Percentiles rank a stretch among this genome's conserved stretches.
phyloP scores from a whole-genome alignment of 2,797 vertebrate species.

The Epinephelus awoara region DNA sequence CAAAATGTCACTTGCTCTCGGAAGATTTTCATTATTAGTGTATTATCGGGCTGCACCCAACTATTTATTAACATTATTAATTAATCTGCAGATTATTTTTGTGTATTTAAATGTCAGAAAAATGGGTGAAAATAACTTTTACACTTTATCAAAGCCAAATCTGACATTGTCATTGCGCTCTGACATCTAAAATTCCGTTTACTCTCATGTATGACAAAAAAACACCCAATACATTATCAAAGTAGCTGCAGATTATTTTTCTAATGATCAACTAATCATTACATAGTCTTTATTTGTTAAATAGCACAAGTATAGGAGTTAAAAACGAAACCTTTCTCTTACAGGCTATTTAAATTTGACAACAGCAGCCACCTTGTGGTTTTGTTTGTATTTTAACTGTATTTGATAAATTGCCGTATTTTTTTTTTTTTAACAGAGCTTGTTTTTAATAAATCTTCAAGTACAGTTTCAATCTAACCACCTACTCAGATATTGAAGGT shows the following conservation, averaged over 20 bases:
- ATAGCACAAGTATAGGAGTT: background rate
- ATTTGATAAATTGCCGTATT: background rate
- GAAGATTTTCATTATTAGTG: background rate
- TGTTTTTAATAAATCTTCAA: slow-evolving; percentile 15
- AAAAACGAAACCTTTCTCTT: background rate
- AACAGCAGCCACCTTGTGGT: background rate
- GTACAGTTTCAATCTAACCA: slow-evolving; percentile 16
- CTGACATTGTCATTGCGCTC: background rate
- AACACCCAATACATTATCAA: background rate
- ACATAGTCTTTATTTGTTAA: background rate
- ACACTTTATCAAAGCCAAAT: background rate
- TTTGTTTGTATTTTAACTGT: background rate
- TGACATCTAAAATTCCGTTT: background rate
- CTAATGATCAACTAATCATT: background rate
- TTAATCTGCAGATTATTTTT: background rate
- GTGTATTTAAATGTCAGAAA: background rate
- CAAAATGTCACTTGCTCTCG: background rate
- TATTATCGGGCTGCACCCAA: background rate
- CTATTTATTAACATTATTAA: background rate
- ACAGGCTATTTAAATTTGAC: background rate
- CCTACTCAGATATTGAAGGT: slow-evolving; percentile 2
- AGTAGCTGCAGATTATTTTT: slow-evolving; percentile 6
- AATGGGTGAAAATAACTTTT: background rate
- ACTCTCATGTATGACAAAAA: background rate
- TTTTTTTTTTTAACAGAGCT: background rate